Conservation (phyloP, 2,888 invertebrate species). For the Bunonema sp. region DNA sequence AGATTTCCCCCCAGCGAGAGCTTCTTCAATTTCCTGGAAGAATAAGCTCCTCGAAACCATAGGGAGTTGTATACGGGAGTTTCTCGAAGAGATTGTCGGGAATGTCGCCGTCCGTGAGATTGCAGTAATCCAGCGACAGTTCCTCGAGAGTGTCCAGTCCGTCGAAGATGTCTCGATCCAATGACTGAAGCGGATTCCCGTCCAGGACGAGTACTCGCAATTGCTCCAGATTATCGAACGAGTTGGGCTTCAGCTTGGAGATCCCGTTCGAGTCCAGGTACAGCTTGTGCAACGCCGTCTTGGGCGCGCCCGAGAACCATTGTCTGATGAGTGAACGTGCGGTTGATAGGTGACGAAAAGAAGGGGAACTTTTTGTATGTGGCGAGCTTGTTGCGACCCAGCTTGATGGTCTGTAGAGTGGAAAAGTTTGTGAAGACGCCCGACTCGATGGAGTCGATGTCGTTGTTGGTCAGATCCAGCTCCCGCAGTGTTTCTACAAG, state of each 20-base stretch:
- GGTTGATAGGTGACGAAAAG: too few species aligned
- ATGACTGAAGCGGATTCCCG: constrained; percentile 8
- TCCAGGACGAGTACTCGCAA: constrained; percentile 20
- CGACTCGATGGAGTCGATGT: too few species aligned
- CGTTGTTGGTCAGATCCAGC: too few species aligned
- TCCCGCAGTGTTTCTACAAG: too few species aligned
- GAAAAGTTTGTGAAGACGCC: too few species aligned
- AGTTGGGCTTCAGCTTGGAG: constrained; percentile 3
- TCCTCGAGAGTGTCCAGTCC: constrained; percentile 20
- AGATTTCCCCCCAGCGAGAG: constrained; percentile 21
- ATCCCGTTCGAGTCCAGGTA: constrained; percentile 10
- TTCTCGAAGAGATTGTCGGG: constrained; percentile 20
- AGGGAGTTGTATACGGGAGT: constrained; percentile 12
- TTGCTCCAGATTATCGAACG: constrained; percentile 9
- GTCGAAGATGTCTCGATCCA: constrained; percentile 12
- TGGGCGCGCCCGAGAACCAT: constrained; percentile 4
- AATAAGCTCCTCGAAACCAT: not conserved
- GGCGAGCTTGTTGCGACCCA: too few species aligned
- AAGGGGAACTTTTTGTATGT: too few species aligned
- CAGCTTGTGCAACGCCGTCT: constrained; percentile 7
- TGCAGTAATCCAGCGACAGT: constrained; percentile 24
- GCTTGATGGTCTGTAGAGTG: too few species aligned
- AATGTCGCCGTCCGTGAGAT: constrained; percentile 8
- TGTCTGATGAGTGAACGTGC: too few species aligned
- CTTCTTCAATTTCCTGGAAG: constrained; percentile 18